These are phyloP conservation scores for Leptogaster cylindrica DNA, from an alignment of 2,888 invertebrate species.

Conservation along the genomic window DNA sequence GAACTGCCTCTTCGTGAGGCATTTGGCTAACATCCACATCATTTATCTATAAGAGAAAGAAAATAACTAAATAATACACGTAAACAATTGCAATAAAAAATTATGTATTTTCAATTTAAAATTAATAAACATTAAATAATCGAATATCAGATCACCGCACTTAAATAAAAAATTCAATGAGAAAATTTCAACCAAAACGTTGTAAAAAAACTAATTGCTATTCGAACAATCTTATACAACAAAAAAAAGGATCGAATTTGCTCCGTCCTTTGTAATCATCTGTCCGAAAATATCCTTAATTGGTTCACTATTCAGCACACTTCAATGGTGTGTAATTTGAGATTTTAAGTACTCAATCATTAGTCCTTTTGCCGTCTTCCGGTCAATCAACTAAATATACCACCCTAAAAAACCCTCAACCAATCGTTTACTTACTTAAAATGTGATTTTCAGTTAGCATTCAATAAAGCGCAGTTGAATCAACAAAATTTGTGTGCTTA, in stretches of 20 bases:
- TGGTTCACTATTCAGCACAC: too few relatives aligned
- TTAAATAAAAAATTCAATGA: too few relatives aligned
- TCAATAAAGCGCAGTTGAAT: too few relatives aligned
- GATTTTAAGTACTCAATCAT: background rate
- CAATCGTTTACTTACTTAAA: background rate
- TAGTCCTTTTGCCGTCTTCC: background rate
- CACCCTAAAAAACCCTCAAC: too few relatives aligned
- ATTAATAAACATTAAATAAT: background rate
- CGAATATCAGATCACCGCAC: too few relatives aligned
- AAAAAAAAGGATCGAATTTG: too few relatives aligned
- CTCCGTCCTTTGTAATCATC: too few relatives aligned
- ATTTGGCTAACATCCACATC: slow-evolving; percentile 68
- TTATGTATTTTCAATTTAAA: background rate
- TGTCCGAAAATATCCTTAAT: too few relatives aligned
- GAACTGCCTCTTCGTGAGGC: slow-evolving; percentile 68
- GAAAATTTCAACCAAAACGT: too few relatives aligned
- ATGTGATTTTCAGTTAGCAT: too few relatives aligned
- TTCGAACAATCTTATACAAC: too few relatives aligned
- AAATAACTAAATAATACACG: background rate
- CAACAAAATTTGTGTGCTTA: slow-evolving; percentile 4
- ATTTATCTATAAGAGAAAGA: slow-evolving; percentile 63
- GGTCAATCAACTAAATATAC: background rate
- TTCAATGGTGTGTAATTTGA: background rate
- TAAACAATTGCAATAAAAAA: background rate
- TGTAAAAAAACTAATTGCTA: too few relatives aligned